Base-by-base conservation (phyloP, 2,888 invertebrate species). In the Caenorhabditis angaria region DNA sequence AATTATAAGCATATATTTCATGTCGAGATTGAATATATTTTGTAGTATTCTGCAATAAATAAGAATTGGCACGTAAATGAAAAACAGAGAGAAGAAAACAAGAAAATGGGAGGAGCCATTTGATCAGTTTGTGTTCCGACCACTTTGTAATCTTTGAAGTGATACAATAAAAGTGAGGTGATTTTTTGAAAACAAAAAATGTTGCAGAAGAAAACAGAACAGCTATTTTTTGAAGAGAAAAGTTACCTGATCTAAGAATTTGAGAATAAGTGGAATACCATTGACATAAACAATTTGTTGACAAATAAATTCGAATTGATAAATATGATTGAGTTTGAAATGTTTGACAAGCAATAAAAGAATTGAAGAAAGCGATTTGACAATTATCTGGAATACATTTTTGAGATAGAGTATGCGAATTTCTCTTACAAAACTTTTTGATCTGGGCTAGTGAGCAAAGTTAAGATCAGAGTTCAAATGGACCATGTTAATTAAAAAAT, bases 231-330 rank as follows among this genome's bases (percentile, higher is more conserved):
- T 6, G n/a, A 12, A 12, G 50, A 50, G 6, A 50, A n/a, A 29
- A 47, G 56, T 58, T 41, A 65, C 73, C 89, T 99, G 97, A 89
- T 99, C 99, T 88, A 99, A 94, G 90, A 99, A 99, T 88, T 99
- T 99, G 63, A 99, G 90, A 24, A 99, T 94, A 73, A 99, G 90
- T 0, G 99, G 99, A 89, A 99, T 96, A 88, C 97, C 99, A 88
- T 99, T 99, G 69, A 97, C 97, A 90, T 97, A 97, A 12, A 99
- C 82, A 14, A 85, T 90, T 90, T 99, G 97, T 89, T 99, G 97
- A 1, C 95, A 94, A 93, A 97, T 94, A 88, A 94, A 97, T 89
- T 99, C 99, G 29, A 97, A 99, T 87, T 99, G 99, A 89, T 97
- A 99, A 56, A 97, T 91, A 90, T 99, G 99, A 90, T 97, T 99